Conservation (phyloP, 2,113 vertebrate species). For the Grammomys dolichurus region DNA sequence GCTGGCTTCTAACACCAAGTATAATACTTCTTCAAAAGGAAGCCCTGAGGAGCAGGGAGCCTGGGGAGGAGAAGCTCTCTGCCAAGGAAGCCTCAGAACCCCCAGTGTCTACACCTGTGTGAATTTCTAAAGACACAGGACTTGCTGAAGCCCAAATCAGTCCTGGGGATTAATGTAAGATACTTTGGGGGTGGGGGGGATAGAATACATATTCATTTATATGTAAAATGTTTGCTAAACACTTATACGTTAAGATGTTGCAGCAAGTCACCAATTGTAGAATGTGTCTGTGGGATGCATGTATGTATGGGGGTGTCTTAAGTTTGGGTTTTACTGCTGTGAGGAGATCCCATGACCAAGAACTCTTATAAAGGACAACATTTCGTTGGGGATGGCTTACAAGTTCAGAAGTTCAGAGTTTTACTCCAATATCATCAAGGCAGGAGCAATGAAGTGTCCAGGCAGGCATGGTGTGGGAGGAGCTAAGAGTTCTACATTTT, state of each 20-base stretch:
- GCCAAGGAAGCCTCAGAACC: background rate
- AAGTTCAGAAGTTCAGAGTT: too few relatives aligned
- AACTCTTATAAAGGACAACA: too few relatives aligned
- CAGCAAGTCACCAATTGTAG: background rate
- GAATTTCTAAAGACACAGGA: background rate
- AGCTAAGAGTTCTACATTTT: too few relatives aligned
- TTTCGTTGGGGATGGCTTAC: too few relatives aligned
- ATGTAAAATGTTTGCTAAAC: background rate
- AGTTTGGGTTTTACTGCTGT: too few relatives aligned
- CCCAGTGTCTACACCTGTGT: background rate
- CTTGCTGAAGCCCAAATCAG: background rate
- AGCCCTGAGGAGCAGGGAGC: background rate
- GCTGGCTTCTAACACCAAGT: slow-evolving; percentile 2
- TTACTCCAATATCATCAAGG: too few relatives aligned
- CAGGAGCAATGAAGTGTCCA: too few relatives aligned
- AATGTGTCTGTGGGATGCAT: background rate
- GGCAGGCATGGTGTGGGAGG: too few relatives aligned
- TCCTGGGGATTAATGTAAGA: background rate
- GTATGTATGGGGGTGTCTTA: too few relatives aligned
- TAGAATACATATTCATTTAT: background rate
- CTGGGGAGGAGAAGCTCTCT: background rate
- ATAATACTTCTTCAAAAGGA: background rate
- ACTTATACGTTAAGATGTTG: background rate
- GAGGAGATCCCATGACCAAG: too few relatives aligned
- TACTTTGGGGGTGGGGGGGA: background rate